These are phyloP conservation scores for Andrena bicolor DNA, from an alignment of 2,888 invertebrate genomes.

Conservation along the genomic window DNA sequence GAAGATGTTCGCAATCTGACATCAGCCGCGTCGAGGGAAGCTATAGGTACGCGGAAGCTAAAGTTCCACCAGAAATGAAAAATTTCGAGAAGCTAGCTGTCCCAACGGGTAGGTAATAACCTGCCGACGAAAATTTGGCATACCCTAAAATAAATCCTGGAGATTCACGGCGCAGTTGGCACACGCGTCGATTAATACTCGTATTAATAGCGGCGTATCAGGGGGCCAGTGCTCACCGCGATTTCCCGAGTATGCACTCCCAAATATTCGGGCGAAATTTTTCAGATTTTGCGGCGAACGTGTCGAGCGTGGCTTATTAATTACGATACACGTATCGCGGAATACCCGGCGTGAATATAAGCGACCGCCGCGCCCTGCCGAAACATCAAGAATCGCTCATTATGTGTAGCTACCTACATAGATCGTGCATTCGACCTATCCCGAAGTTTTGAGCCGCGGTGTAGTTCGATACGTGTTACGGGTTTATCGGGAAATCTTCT, in stretches of 20 bases:
- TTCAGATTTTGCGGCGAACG: conserved; percentile 31
- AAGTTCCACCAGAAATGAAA: background rate
- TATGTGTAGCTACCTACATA: too few species aligned
- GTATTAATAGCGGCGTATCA: conserved; percentile 31
- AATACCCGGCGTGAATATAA: conserved; percentile 9
- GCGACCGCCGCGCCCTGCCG: too few species aligned
- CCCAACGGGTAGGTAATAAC: background rate
- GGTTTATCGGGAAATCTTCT: conserved; percentile 48
- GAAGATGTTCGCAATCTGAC: background rate
- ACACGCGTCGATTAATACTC: conserved; percentile 37
- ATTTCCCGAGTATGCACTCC: background rate
- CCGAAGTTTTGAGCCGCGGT: background rate
- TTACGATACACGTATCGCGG: conserved; percentile 34
- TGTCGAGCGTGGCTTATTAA: conserved; percentile 23
- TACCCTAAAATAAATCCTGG: conserved; percentile 29
- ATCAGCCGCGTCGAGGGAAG: background rate
- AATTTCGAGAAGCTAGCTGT: background rate
- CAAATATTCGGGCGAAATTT: conserved; percentile 42
- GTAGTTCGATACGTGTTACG: conserved; percentile 42
- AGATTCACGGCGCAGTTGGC: conserved; percentile 40
- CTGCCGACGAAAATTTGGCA: conserved; percentile 20
- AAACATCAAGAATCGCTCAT: too few species aligned
- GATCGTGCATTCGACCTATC: too few species aligned
- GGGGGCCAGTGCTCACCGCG: conserved; percentile 1
- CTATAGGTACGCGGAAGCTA: background rate